Base-by-base conservation (phyloP, 2,888 invertebrate genomes). In the Amblyjoppa fuscipennis region DNA sequence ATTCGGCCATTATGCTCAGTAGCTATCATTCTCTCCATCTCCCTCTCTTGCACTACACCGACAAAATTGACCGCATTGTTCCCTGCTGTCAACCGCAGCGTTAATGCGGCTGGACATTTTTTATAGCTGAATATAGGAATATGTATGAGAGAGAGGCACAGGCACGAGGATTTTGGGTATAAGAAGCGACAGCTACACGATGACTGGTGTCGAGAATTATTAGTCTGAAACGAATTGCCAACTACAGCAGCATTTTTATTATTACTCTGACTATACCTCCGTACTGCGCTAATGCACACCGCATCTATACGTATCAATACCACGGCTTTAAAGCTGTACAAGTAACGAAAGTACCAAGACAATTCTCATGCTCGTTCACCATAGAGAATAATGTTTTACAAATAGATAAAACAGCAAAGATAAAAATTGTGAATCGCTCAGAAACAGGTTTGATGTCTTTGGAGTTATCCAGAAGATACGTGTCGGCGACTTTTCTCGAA, bases 81-180 rank as follows among this genome's bases (percentile, higher is more conserved):
- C 88, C 88, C 87, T 81, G 86, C 88, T 91, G 91, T 91, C 92
- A 91, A 90, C 91, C 90, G 89, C 91, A 89, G 87, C 88, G 88
- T 89, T 90, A 91, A 91, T 88, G 90, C 90, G 86, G 88, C 88
- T 90, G 89, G 90, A 91, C 90, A 91, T 91, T 85, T 81, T 83
- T 82, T 79, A 79, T 76, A 79, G 70, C 84, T n/a, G 74, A 66
- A 64, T 77, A 79, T 49, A 78, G 68, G 31, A 70, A 71, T 61
- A 56, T 49, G 53, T 34, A 51, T 68, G 31, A 61, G n/a, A 38
- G 20, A 16, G 45, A 16, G 45, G n/a, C 25, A 59, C 59, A 38
- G 59, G 53, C 5, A 53, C 20, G 53, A 53, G 53, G 7, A 53
- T 53, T 53, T 53, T 20, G n/a, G n/a, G 20, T 53, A 7, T n/a